Percentiles rank a stretch among this genome's conserved stretches.
Evolutionary conservation across 1,140 invertebrate genomes (phyloP).

Genomic region (Drosophila tsacasi): DNA sequence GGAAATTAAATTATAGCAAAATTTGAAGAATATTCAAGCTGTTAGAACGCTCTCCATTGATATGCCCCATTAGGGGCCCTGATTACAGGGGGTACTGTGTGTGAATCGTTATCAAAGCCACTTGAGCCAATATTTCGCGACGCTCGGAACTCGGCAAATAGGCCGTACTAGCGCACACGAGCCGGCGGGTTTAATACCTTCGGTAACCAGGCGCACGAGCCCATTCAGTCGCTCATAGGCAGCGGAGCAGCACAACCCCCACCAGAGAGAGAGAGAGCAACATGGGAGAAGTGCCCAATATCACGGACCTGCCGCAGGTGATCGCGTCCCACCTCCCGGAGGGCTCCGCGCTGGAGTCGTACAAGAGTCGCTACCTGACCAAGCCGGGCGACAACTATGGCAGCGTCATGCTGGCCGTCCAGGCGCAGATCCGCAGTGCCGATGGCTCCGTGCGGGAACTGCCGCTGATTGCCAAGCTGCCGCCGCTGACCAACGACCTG

Average conservation of each 20-base stretch:
- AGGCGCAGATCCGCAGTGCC: slow-evolving; percentile 53
- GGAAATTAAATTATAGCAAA: not conserved
- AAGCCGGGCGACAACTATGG: slow-evolving; percentile 88
- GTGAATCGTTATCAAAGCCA: slow-evolving; percentile 45
- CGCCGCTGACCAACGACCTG: slow-evolving; percentile 87
- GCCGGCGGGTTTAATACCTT: slow-evolving; percentile 35
- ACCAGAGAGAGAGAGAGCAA: not conserved
- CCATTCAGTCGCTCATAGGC: slow-evolving; percentile 42
- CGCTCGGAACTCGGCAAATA: slow-evolving; percentile 29
- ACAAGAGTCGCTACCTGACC: slow-evolving; percentile 83
- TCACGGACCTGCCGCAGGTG: slow-evolving; percentile 64
- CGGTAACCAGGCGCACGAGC: not conserved
- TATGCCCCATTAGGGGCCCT: slow-evolving; percentile 1
- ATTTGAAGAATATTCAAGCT: not conserved
- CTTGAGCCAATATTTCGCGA: slow-evolving; percentile 58
- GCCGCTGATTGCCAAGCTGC: slow-evolving; percentile 87
- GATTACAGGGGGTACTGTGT: slow-evolving; percentile 5
- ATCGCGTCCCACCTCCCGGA: slow-evolving; percentile 62
- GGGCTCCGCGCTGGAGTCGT: slow-evolving; percentile 57
- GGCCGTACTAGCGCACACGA: not conserved
- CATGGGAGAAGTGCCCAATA: slow-evolving; percentile 74
- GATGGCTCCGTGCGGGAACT: slow-evolving; percentile 77
- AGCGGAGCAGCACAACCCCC: slow-evolving; percentile 11
- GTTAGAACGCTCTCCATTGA: not conserved
- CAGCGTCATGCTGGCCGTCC: slow-evolving; percentile 86